Evolutionary conservation across 2,113 vertebrate species (phyloP), one percentile per base, ranked within the genome.

Genomic region (Platichthys flesus): DNA sequence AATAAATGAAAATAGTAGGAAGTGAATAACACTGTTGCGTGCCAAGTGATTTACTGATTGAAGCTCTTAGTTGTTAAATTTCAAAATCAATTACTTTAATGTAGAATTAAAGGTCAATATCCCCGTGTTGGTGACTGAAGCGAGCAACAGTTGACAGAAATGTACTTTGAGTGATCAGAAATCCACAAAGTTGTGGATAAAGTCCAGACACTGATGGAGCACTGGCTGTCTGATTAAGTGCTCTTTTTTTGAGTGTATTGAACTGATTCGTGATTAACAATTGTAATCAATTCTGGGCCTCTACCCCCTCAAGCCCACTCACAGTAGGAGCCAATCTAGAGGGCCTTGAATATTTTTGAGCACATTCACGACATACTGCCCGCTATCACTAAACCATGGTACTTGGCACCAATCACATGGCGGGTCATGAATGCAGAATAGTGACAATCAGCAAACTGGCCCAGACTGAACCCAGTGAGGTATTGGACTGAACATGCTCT

Each of bases 211-310:
- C 76, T 92, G 91, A 88, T 81, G 75, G 67, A 88, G 84, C 85
- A 52, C 86, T 3, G 67, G 79, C 80, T 90, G 87, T 89, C 73
- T 70, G 63, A 79, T 88, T 74, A 89, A 93, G 86, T 79, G 81
- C 83, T 84, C 80, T 90, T 85, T 90, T 88, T 80, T 52, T 81
- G 84, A 94, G 89, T 85, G 83, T 86, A 92, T 89, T 82, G 76
- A 92, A 92, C 92, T 83, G 89, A 90, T 91, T 93, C 92, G 93
- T 95, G 93, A 95, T 95, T 94, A 94, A 94, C 93, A 95, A 93
- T 93, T 91, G 92, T 92, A 94, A 95, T 95, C 94, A 95, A 93
- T 93, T 83, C 77, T 6, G 54, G 74, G 84, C 85, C 83, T 87
- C 82, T 81, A 76, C 78, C 69, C 67, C 74, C 78, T 82, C 80